Evolutionary conservation across 2,113 vertebrate species (phyloP), one percentile per base, ranked within the genome.

Genomic region (Tamias sibiricus): DNA sequence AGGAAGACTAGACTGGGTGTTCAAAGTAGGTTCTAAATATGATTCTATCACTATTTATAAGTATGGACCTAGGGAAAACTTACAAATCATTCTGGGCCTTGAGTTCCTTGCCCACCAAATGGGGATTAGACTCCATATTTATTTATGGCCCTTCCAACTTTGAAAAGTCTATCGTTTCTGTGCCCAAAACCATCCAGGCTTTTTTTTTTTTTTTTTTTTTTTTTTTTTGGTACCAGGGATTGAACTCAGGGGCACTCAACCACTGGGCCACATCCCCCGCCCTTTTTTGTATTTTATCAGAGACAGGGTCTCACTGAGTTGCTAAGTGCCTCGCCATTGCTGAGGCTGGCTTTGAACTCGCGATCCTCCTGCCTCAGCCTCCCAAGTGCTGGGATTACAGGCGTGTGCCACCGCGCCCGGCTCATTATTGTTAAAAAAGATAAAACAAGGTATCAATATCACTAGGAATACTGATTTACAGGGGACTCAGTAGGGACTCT

Each of bases 381-480:
- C n/a, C n/a, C n/a, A n/a, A n/a, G n/a, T n/a, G n/a, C n/a, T n/a
- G n/a, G n/a, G n/a, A n/a, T n/a, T n/a, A n/a, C n/a, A n/a, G n/a
- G n/a, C n/a, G n/a, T n/a, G n/a, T n/a, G n/a, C n/a, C n/a, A n/a
- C n/a, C n/a, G n/a, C n/a, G n/a, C n/a, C n/a, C n/a, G n/a, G n/a
- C n/a, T n/a, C 35, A 93, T 52, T 59, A 91, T 44, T 93, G 66
- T 90, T 75, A 22, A 57, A 64, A 89, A 96, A 92, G 83, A 8
- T 75, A 1, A 57, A 92, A 76, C 17, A 47, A 94, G 64, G 69
- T 82, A 93, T 81, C 37, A 85, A 35, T 4, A 93, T 59, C 49
- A 95, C 40, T 98, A 20, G 95, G 49, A 96, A 90, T 19, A 72
- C 4, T 72, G 80, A 92, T 59, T 96, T 90, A 87, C 16, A 71